These are phyloP conservation scores for Octonoba sinensis DNA, from an alignment of 2,888 invertebrate species.

Conservation along the genomic window DNA sequence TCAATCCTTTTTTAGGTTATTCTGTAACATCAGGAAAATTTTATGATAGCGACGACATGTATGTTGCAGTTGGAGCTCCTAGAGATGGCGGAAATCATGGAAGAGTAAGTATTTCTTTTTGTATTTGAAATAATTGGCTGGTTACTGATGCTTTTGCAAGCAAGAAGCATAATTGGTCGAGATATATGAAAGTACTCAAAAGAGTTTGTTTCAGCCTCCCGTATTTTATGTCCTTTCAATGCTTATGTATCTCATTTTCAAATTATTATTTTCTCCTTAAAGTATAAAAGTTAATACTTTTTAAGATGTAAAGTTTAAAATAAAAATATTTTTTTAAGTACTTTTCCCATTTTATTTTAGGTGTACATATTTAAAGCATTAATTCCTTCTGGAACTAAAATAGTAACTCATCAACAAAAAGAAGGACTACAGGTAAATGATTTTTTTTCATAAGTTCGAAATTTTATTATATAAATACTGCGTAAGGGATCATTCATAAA, in stretches of 20 bases:
- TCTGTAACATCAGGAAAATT: slow-evolving; percentile 60
- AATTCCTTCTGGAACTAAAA: slow-evolving; percentile 19
- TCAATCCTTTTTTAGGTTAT: slow-evolving; percentile 44
- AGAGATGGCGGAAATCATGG: slow-evolving; percentile 60
- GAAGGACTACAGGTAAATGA: slow-evolving; percentile 58
- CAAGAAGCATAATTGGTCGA: no score
- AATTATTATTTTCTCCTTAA: no score
- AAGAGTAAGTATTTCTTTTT: slow-evolving; percentile 37
- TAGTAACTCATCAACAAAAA: slow-evolving; percentile 48
- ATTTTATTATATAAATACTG: background rate
- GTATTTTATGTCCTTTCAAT: no score
- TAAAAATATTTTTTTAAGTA: background rate
- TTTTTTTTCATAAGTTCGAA: background rate
- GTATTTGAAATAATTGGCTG: no score
- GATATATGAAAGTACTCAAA: no score
- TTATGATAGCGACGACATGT: slow-evolving; percentile 39
- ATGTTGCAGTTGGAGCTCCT: slow-evolving; percentile 57
- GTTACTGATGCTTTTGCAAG: no score
- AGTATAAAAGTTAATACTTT: no score
- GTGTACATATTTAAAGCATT: slow-evolving; percentile 57
- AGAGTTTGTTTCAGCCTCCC: no score
- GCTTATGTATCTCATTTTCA: no score
- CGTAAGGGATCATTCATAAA: background rate
- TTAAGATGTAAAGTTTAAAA: no score
- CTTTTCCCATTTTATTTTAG: slow-evolving; percentile 35